These are phyloP conservation scores for Chascanopsetta lugubris DNA, from an alignment of 2,113 vertebrate species.

Conservation along the genomic window DNA sequence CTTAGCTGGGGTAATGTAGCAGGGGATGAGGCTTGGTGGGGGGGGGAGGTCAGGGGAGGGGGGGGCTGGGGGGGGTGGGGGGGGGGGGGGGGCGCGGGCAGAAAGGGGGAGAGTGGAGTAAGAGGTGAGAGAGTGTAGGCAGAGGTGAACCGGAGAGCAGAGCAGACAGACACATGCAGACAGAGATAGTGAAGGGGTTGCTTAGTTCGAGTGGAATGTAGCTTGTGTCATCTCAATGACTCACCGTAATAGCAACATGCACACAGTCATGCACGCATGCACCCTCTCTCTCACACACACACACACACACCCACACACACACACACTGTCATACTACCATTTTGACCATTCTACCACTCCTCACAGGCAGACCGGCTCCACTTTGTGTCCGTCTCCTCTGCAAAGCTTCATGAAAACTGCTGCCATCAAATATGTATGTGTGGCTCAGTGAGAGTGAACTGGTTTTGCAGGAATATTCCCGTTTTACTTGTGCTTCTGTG, in stretches of 20 bases:
- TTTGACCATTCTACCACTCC: too few relatives aligned
- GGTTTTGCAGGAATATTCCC: neutral
- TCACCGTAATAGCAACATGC: constrained; percentile 74
- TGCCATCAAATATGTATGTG: constrained; percentile 19
- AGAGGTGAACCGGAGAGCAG: constrained; percentile 54
- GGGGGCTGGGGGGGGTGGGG: constrained; percentile 15
- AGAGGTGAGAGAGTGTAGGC: constrained; percentile 35
- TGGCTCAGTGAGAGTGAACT: constrained; percentile 8
- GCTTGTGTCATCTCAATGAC: constrained; percentile 74
- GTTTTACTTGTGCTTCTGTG: too few relatives aligned
- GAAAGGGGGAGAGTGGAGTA: neutral
- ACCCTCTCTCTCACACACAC: too few relatives aligned
- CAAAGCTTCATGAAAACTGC: constrained; percentile 29
- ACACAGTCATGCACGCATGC: constrained; percentile 45
- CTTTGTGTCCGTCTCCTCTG: constrained; percentile 37
- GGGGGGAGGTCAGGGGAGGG: neutral
- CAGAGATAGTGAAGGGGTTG: constrained; percentile 64
- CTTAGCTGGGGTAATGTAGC: constrained; percentile 39
- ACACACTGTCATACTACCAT: constrained; percentile 63
- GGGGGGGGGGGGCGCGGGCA: neutral
- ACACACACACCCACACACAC: constrained; percentile 38
- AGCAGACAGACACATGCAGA: constrained; percentile 73
- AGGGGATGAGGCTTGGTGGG: neutral
- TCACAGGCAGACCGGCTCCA: constrained; percentile 64
- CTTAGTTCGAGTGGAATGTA: constrained; percentile 70